These are phyloP conservation scores for Ephialtes manifestator DNA, from an alignment of 2,888 invertebrate species.

Conservation along the genomic window DNA sequence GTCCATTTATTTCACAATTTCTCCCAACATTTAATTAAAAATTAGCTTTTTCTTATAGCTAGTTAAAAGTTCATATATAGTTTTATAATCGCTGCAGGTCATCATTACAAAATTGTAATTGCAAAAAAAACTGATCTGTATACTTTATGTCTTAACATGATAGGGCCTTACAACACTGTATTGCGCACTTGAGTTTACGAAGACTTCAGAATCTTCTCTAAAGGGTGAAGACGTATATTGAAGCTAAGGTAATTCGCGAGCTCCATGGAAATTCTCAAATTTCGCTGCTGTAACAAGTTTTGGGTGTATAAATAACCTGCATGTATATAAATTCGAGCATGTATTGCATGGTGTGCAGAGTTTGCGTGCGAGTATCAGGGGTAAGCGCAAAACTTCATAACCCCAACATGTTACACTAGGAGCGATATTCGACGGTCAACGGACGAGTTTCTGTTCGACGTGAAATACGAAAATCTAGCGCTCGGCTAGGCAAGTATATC, in stretches of 20 bases:
- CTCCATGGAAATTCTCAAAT: constrained; percentile 7
- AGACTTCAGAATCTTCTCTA: not conserved
- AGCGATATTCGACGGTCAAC: constrained; percentile 57
- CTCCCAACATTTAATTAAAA: too few relatives aligned
- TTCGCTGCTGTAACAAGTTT: constrained; percentile 3
- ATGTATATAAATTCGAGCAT: not conserved
- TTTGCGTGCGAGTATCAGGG: constrained; percentile 25
- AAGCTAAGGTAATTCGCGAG: not conserved
- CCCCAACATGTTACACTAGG: constrained; percentile 18
- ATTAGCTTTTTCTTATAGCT: too few relatives aligned
- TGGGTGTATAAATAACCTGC: constrained; percentile 10
- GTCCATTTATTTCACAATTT: too few relatives aligned
- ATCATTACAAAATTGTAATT: too few relatives aligned
- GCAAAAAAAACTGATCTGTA: too few relatives aligned
- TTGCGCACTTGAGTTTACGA: not conserved
- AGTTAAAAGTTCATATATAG: too few relatives aligned
- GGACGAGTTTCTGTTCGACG: constrained; percentile 55
- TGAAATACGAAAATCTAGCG: constrained; percentile 39
- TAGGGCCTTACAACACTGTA: too few relatives aligned
- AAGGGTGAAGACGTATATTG: not conserved
- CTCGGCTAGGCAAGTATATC: constrained; percentile 27
- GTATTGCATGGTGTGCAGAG: constrained; percentile 5
- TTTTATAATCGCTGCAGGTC: too few relatives aligned
- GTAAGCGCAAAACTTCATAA: constrained; percentile 40
- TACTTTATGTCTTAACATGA: too few relatives aligned